Evolutionary conservation across 2,113 vertebrate genomes (phyloP).

Genomic region (Chlorocebus sabaeus): DNA sequence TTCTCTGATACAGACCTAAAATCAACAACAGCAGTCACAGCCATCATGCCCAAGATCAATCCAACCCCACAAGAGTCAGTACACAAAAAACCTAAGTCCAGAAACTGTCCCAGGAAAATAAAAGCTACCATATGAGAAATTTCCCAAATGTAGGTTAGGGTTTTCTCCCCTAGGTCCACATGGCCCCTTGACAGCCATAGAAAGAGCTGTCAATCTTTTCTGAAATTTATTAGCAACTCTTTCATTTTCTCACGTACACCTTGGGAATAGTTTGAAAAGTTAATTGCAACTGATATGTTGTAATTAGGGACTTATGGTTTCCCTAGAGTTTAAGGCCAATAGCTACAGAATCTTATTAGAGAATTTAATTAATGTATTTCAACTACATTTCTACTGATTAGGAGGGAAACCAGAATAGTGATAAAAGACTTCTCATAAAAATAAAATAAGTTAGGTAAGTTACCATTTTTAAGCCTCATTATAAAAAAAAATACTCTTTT

Average conservation of each 20-base stretch:
- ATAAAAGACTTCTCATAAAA: neutral
- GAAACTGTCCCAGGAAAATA: neutral
- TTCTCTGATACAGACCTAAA: neutral
- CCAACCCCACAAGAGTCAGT: neutral
- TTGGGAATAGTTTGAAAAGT: constrained; percentile 72
- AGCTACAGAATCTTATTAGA: constrained; percentile 68
- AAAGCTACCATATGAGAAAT: neutral
- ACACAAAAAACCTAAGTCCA: neutral
- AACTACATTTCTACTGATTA: constrained; percentile 60
- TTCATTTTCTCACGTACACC: constrained; percentile 44
- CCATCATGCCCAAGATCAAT: neutral
- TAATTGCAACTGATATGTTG: constrained; percentile 67
- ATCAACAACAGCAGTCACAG: neutral
- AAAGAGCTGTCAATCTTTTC: constrained; percentile 55
- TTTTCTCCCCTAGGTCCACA: neutral
- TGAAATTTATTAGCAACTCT: constrained; percentile 58
- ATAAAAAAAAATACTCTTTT: constrained; percentile 41
- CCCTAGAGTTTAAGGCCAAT: constrained; percentile 66
- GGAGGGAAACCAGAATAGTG: neutral
- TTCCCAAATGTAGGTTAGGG: neutral
- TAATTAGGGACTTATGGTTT: constrained; percentile 69
- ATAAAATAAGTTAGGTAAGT: constrained; percentile 32
- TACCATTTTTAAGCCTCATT: constrained; percentile 20
- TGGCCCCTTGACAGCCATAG: neutral
- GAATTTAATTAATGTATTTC: constrained; percentile 76